Conservation (phyloP, 2,888 invertebrate species). For the Cyclophora albipunctata region DNA sequence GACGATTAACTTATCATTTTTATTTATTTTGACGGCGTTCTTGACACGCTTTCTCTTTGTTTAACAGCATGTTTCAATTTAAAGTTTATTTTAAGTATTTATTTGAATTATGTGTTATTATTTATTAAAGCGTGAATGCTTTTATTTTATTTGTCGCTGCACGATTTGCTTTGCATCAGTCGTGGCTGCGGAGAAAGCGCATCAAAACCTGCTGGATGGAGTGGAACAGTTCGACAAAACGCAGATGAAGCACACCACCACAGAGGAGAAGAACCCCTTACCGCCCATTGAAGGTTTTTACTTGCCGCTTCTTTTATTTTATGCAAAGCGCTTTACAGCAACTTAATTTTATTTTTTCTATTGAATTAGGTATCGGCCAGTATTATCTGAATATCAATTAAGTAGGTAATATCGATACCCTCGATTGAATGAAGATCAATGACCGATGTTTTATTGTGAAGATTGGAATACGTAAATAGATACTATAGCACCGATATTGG, state of each 20-base stretch:
- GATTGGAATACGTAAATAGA: no score
- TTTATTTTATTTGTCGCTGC: conserved; percentile 37
- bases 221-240: conserved; percentile 84
- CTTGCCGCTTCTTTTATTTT: conserved; percentile 31
- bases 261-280: conserved; percentile 83
- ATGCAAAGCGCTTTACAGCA: conserved; percentile 1
- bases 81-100: conserved; percentile 18
- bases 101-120: conserved; percentile 11
- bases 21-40: conserved; percentile 14
- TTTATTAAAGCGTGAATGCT: conserved; percentile 16
- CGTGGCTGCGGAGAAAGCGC: conserved; percentile 83
- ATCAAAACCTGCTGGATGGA: conserved; percentile 81
- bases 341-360: conserved; percentile 6
- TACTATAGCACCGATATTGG: no score
- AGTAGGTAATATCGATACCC: no score
- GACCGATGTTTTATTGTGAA: no score
- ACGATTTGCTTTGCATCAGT: conserved; percentile 74
- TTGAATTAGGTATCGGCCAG: not conserved
- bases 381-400: not conserved
- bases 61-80: conserved; percentile 22
- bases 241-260: conserved; percentile 83
- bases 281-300: conserved; percentile 82
- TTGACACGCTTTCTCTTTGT: conserved; percentile 26
- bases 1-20: conserved; percentile 22
- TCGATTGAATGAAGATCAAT: no score